A percentile compares a stretch with the other conserved stretches of the same genome.
These are phyloP conservation scores for Orchestia grillus DNA, from an alignment of 1,140 invertebrate species.

Conservation along the genomic window DNA sequence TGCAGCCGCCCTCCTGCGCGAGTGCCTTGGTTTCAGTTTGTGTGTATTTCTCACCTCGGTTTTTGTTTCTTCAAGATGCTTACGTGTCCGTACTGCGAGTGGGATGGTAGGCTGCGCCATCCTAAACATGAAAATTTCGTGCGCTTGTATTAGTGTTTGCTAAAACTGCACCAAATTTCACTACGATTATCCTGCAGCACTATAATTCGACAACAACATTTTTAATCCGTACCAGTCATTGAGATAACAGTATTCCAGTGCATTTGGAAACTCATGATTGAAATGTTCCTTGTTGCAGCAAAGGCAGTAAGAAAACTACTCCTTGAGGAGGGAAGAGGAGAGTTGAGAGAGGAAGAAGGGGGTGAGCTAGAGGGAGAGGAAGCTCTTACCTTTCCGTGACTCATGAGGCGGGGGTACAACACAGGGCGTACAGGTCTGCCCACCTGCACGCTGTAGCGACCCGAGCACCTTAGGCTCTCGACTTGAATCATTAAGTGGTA, in stretches of 20 bases:
- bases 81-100: neutral
- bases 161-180: neutral
- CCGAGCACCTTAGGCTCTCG: too few relatives aligned
- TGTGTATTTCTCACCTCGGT: neutral
- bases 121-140: neutral
- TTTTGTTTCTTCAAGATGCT: neutral
- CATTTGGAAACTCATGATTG: neutral
- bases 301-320: neutral
- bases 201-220: neutral
- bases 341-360: too few relatives aligned
- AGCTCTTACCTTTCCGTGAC: neutral
- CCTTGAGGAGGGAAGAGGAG: neutral
- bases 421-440: neutral
- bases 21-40: too few relatives aligned
- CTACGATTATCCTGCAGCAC: neutral
- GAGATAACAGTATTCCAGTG: neutral
- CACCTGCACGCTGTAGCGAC: too few relatives aligned
- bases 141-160: neutral
- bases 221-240: neutral
- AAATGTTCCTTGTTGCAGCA: neutral
- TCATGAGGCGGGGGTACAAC: neutral
- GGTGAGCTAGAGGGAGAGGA: too few relatives aligned
- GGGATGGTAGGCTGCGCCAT: neutral
- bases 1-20: too few relatives aligned
- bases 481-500: too few relatives aligned